Evolutionary conservation across 2,797 vertebrate species (phyloP).

Genomic region (Thunnus albacares): DNA sequence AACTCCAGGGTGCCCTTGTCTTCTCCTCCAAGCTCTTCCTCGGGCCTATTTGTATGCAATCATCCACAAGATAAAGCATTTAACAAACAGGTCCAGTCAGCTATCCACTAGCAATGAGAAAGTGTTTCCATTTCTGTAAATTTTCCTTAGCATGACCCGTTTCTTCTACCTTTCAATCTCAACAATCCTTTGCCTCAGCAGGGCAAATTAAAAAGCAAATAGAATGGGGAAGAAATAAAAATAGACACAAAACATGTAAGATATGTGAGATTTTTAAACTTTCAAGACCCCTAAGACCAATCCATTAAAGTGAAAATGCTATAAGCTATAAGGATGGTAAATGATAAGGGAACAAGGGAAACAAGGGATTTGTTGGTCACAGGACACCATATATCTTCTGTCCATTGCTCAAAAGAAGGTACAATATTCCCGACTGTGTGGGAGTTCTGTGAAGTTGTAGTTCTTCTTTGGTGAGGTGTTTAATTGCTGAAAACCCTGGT

Average conservation of each 20-base stretch:
- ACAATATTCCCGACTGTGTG: slow-evolving; percentile 38
- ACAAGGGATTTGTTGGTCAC: slow-evolving; percentile 4
- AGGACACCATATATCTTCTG: slow-evolving; percentile 11
- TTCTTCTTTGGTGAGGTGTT: slow-evolving; percentile 64
- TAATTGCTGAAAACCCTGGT: slow-evolving; percentile 53
- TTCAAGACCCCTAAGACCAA: slow-evolving; percentile 1
- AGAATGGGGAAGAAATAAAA: slow-evolving; percentile 1
- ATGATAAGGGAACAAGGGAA: not conserved
- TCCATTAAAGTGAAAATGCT: slow-evolving; percentile 20
- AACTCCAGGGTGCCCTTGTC: slow-evolving; percentile 54
- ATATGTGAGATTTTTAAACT: slow-evolving; percentile 4
- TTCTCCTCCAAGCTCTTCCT: slow-evolving; percentile 53
- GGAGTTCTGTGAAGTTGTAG: slow-evolving; percentile 40
- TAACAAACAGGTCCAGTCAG: slow-evolving; percentile 54
- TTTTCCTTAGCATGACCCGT: not conserved
- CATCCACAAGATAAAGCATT: slow-evolving; percentile 46
- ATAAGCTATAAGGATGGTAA: not conserved
- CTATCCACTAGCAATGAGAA: slow-evolving; percentile 15
- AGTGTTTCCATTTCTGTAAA: not conserved
- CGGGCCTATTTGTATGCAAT: slow-evolving; percentile 44
- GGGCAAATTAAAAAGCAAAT: slow-evolving; percentile 5
- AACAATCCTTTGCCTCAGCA: not conserved
- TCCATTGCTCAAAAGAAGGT: slow-evolving; percentile 33
- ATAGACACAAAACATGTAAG: not conserved
- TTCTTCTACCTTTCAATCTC: slow-evolving; percentile 7